Percentiles rank a stretch among this genome's conserved stretches.
These are phyloP conservation scores for Archaeoteleia sp. DNA, from an alignment of 2,888 invertebrate genomes.

Conservation along the genomic window DNA sequence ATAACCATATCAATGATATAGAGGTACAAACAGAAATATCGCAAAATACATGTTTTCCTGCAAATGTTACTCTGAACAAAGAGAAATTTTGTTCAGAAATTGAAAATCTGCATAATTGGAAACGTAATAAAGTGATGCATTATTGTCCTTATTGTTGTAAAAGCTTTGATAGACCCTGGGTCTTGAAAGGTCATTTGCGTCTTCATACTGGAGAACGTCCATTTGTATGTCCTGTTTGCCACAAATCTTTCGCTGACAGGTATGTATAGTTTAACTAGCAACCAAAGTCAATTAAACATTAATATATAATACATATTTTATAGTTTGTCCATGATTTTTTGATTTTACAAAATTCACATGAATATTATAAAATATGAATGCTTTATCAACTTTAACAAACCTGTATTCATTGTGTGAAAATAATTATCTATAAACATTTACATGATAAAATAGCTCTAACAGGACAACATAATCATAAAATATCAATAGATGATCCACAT, in stretches of 20 bases:
- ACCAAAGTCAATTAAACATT: too few species aligned
- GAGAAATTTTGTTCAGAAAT: neutral
- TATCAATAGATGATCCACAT: too few species aligned
- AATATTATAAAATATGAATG: too few species aligned
- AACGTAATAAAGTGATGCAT: slow-evolving; percentile 75
- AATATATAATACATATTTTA: too few species aligned
- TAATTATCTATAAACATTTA: too few species aligned
- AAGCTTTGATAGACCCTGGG: slow-evolving; percentile 83
- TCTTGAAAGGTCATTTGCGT: slow-evolving; percentile 81
- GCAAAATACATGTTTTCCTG: neutral
- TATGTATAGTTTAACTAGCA: too few species aligned
- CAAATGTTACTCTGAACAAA: neutral
- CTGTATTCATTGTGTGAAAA: too few species aligned
- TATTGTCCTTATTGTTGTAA: slow-evolving; percentile 80
- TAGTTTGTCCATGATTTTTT: slow-evolving; percentile 5
- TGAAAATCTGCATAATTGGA: slow-evolving; percentile 62
- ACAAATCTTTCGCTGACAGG: slow-evolving; percentile 82
- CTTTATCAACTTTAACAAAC: too few species aligned
- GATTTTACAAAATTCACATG: too few species aligned
- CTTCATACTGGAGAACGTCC: slow-evolving; percentile 84
- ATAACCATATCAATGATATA: slow-evolving; percentile 10
- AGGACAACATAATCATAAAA: too few species aligned
- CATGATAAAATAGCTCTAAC: too few species aligned
- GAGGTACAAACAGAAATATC: neutral
- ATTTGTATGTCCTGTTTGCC: slow-evolving; percentile 81